phyloP scores from a whole-genome alignment of 2,797 vertebrate species.

The Malacoraja senta region DNA sequence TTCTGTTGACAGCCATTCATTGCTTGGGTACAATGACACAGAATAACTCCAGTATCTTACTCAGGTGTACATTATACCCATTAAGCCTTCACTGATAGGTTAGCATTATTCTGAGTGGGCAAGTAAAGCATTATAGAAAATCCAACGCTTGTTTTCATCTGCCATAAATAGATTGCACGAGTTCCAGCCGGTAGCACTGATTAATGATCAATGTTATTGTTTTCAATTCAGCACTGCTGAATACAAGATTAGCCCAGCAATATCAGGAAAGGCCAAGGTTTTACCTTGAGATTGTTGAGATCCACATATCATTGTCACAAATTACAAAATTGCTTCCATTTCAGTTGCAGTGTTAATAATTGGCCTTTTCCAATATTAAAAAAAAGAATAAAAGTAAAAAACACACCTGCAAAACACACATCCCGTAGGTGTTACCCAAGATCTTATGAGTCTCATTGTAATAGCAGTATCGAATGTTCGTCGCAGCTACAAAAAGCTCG shows the following conservation, averaged over 20 bases:
- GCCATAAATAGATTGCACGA: not conserved
- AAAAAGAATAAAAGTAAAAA: not conserved
- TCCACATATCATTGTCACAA: not conserved
- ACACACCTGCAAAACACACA: conserved; percentile 89
- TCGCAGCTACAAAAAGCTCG: conserved; percentile 88
- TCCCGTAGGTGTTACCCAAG: conserved; percentile 90
- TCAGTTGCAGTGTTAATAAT: not conserved
- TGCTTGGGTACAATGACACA: not conserved
- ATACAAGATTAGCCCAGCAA: not conserved
- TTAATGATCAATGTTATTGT: not conserved
- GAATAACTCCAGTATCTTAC: not conserved
- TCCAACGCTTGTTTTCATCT: not conserved
- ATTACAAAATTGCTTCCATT: not conserved
- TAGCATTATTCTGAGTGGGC: not conserved
- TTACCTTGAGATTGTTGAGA: not conserved
- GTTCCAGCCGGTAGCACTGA: not conserved
- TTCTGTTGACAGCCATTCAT: not conserved
- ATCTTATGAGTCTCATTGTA: conserved; percentile 97
- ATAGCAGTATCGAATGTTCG: conserved; percentile 97
- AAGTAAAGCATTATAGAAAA: not conserved
- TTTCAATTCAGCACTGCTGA: not conserved
- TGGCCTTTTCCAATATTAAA: not conserved
- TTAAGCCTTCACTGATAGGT: not conserved
- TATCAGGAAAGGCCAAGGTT: not conserved
- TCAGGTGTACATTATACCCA: not conserved